Base-by-base conservation (phyloP, 2,888 invertebrate species). In the Orthosia cruda region DNA sequence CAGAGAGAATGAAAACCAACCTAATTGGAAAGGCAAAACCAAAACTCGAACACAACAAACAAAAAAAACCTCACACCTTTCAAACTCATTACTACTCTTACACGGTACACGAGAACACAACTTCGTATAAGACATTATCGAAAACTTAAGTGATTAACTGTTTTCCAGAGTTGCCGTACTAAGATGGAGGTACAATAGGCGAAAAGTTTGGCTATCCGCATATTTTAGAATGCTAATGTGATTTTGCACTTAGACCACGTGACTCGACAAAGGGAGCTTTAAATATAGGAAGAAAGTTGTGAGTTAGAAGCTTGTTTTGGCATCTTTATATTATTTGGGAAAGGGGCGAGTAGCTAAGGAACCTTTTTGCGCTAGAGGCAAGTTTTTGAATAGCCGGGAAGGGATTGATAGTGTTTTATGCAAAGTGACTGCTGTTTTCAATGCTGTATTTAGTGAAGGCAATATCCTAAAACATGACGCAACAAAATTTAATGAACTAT, bases 91-190 rank as follows among this genome's bases (percentile, higher is more conserved):
- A 83, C 79, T 83, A 75, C 64, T 76, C 77, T 81, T 62, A 81
- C 77, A 71, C 68, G 69, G 61, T 59, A 80, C 66, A 74, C 71
- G 80, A 73, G 57, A 84, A 75, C 81, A 83, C 74, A 88, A 81
- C 74, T 79, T 74, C 73, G 72, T 88, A 86, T 88, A 91, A 89
- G 91, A 92, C 92, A 91, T 91, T 93, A 94, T 93, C 92, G 91
- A 88, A 91, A 95, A 94, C 94, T 95, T 94, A 92, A 92, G 94
- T 94, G 94, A 95, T 95, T 95, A 95, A 94, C 91, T 92, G 92
- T 93, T 88, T 86, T 92, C 91, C 91, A 89, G 86, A 90, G 88
- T 90, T 89, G 79, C 80, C 74, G 78, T 84, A 84, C 78, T 83
- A 72, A 83, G 73, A 76, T 69, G 79, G 66, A 80, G 81, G 85